Conservation (phyloP, 2,113 vertebrate species). For the Tyto alba region DNA sequence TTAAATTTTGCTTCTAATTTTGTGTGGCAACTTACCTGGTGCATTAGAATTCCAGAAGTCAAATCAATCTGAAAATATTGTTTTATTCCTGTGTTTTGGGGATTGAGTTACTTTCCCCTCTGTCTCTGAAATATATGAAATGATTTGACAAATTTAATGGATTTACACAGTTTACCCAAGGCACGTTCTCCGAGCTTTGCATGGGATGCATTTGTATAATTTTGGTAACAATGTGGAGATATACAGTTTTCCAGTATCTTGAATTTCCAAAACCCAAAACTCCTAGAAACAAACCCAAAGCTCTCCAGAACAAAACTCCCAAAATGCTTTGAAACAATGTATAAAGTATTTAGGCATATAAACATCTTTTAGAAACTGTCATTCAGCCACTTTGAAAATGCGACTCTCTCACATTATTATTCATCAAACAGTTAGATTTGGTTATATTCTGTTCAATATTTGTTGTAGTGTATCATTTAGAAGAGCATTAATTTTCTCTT, state of each 20-base stretch:
- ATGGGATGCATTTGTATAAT: accelerated
- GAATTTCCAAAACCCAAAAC: not conserved
- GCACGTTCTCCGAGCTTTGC: not conserved
- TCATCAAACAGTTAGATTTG: not conserved
- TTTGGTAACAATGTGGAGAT: not conserved
- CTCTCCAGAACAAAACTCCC: not conserved
- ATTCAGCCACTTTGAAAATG: not conserved
- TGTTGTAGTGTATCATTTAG: not conserved
- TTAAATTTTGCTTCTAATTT: not conserved
- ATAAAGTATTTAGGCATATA: not conserved
- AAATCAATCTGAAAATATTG: not conserved
- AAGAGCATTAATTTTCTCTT: not conserved
- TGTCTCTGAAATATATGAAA: not conserved
- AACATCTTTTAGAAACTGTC: not conserved
- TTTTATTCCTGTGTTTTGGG: not conserved
- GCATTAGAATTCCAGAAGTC: not conserved
- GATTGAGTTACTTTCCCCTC: not conserved
- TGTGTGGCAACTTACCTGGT: not conserved
- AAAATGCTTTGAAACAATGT: not conserved
- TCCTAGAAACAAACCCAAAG: not conserved
- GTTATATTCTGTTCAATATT: not conserved
- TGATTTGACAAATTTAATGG: not conserved
- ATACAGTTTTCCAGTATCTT: not conserved
- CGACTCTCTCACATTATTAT: not conserved
- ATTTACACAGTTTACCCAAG: not conserved